Evolutionary conservation across 2,113 vertebrate genomes (phyloP).

Genomic region (Benitochromis conjunctus): DNA sequence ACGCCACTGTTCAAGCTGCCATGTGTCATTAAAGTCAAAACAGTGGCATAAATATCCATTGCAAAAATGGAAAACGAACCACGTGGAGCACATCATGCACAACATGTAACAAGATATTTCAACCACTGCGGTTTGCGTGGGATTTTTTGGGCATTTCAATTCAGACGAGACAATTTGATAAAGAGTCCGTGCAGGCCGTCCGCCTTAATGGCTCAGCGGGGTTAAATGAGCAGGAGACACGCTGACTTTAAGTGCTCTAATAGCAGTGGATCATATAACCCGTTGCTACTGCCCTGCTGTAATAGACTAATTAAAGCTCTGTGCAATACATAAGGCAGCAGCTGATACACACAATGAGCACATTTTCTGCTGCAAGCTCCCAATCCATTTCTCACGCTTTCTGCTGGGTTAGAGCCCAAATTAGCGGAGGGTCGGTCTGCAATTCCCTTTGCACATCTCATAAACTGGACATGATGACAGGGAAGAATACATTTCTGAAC

Average conservation of each 20-base stretch:
- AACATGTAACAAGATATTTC: background rate
- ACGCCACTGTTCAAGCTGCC: background rate
- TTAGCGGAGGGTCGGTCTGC: background rate
- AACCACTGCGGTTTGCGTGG: background rate
- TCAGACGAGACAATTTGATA: constrained; percentile 17
- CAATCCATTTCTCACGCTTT: constrained; percentile 39
- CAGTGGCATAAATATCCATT: background rate
- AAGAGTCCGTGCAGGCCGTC: constrained; percentile 7
- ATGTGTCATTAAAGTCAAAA: background rate
- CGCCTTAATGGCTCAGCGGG: constrained; percentile 30
- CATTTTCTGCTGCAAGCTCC: constrained; percentile 16
- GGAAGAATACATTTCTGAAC: background rate
- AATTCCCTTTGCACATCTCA: constrained; percentile 2
- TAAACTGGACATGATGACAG: background rate
- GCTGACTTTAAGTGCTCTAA: constrained; percentile 59
- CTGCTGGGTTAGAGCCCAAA: constrained; percentile 7
- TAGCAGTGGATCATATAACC: constrained; percentile 55
- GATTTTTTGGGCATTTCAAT: constrained; percentile 16
- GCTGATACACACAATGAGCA: constrained; percentile 1
- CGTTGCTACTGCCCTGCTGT: constrained; percentile 30
- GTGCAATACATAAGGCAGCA: constrained; percentile 25
- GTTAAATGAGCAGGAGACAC: constrained; percentile 38
- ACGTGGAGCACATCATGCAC: background rate
- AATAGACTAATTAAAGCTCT: constrained; percentile 54
- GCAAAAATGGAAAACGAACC: constrained; percentile 8